These are phyloP conservation scores for Lagopus muta DNA, from an alignment of 2,113 vertebrate species.

Conservation along the genomic window DNA sequence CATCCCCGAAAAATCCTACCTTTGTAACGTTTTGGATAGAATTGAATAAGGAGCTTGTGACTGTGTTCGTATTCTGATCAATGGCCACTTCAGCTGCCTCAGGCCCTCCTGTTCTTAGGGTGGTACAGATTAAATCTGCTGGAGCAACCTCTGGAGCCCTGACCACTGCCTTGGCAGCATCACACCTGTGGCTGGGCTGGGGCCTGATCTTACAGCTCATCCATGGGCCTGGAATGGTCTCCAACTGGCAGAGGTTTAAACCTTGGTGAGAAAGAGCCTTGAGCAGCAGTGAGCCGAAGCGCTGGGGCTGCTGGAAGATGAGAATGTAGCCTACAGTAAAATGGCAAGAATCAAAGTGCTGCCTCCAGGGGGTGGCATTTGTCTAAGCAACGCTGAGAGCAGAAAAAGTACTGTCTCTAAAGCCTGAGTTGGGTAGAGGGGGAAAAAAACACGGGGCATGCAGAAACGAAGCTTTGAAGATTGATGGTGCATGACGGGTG, in stretches of 20 bases:
- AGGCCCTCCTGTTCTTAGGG: rapidly evolving
- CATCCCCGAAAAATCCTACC: not conserved
- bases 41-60: not conserved
- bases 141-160: no score
- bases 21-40: not conserved
- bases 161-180: no score
- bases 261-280: not conserved
- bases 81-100: not conserved
- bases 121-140: not conserved
- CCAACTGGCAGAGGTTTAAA: not conserved
- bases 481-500: rapidly evolving
- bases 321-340: not conserved
- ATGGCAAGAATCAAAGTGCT: rapidly evolving
- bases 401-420: not conserved
- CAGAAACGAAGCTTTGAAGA: not conserved
- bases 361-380: not conserved
- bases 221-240: not conserved
- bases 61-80: rapidly evolving
- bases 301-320: not conserved
- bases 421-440: not conserved
- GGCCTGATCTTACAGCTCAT: not conserved
- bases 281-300: not conserved
- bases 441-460: not conserved
- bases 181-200: not conserved
- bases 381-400: not conserved